Evolutionary conservation across 2,113 vertebrate species (phyloP), one percentile per base, ranked within the genome.

Genomic region (Sapayoa aenigma): DNA sequence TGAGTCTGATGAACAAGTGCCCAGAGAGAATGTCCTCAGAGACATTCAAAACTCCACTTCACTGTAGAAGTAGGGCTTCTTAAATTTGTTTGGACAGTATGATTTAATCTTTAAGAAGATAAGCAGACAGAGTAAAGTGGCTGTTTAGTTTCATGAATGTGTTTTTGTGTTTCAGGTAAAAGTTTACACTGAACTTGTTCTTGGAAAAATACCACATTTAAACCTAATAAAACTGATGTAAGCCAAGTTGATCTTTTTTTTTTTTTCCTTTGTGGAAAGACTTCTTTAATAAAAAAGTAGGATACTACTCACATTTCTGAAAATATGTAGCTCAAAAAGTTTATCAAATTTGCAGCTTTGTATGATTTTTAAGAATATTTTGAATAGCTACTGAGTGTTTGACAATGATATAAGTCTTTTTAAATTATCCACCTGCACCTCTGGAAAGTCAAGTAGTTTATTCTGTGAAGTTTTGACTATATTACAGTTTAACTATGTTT

Each of bases 11-110:
- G 41, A 81, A 24, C 46, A 67, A 30, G 11, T 67, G 21, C 39
- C 39, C 50, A 68, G 46, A 49, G 44, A 90, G 58, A 63, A 58
- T 73, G 56, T 69, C n/a, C 28, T 37, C n/a, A 50, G n/a, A 77
- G 53, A 44, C 46, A 12, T 65, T 85, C 37, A 73, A 13, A 93
- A 85, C 25, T 87, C 42, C n/a, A 46, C 41, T 87, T 65, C 52
- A 65, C 24, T 41, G 31, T 49, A 63, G 58, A 86, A 94, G 80
- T 42, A 81, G 58, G 63, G 31, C 28, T 76, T 16, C 69, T 73
- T 94, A 81, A 95, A 87, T 60, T 73, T 89, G 76, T 90, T 94
- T 94, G 53, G 58, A 72, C 58, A 83, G 53, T 17, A 44, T 92
- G 37, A 92, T 68, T 94, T 86, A 49, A 56, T 91, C 56, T 84